Evolutionary conservation across 1,140 invertebrate genomes (phyloP).

Genomic region (Leptinotarsa lineolata): DNA sequence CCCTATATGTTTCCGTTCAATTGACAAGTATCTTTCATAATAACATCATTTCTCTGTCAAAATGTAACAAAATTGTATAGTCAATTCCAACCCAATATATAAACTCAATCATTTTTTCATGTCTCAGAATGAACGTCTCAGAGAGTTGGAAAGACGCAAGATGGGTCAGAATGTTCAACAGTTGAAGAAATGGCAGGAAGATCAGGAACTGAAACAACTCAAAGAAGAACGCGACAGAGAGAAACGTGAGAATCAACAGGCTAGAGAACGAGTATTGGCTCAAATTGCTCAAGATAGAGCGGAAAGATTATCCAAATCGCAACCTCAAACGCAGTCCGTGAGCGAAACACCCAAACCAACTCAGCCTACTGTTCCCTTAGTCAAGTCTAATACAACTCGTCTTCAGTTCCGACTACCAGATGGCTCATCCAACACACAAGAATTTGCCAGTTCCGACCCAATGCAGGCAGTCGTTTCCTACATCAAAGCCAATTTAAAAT

Average conservation of each 20-base stretch:
- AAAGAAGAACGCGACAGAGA: conserved; percentile 72
- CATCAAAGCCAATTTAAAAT: conserved; percentile 52
- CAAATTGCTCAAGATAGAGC: conserved; percentile 78
- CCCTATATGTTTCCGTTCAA: no score
- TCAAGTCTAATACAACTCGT: conserved; percentile 57
- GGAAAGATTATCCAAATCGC: conserved; percentile 58
- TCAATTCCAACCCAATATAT: no score
- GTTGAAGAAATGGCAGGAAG: conserved; percentile 71
- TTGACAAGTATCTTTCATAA: no score
- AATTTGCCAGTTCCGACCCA: conserved; percentile 52
- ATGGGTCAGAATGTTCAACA: conserved; percentile 72
- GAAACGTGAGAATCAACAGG: conserved; percentile 69
- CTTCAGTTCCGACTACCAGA: conserved; percentile 85
- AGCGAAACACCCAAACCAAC: conserved; percentile 16
- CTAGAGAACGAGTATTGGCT: conserved; percentile 69
- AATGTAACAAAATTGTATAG: no score
- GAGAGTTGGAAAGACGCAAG: conserved; percentile 73
- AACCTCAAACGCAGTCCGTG: conserved; percentile 30
- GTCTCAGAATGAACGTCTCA: conserved; percentile 62
- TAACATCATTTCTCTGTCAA: no score
- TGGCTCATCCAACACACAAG: conserved; percentile 62
- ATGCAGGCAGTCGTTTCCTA: conserved; percentile 56
- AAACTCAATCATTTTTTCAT: background rate
- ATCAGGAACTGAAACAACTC: conserved; percentile 72
- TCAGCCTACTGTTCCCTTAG: background rate